Evolutionary conservation across 2,888 invertebrate species (phyloP).

Genomic region (Entomobrya proxima): DNA sequence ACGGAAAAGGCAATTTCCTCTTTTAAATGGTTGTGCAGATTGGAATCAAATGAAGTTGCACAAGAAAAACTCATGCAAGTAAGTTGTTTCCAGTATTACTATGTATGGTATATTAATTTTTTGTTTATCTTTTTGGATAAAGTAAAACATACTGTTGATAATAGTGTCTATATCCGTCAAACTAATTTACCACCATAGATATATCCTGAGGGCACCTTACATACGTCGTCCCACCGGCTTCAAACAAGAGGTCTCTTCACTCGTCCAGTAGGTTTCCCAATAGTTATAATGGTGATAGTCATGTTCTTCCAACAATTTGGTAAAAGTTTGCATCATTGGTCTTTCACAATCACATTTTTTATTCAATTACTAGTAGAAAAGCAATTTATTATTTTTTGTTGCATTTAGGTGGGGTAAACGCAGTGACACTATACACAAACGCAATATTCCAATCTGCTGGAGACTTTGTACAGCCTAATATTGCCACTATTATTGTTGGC

Average conservation of each 20-base stretch:
- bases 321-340: neutral
- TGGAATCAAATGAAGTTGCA: neutral
- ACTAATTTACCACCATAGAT: too few relatives aligned
- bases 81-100: too few relatives aligned
- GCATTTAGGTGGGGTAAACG: conserved; percentile 83
- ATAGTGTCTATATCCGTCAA: too few relatives aligned
- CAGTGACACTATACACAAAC: conserved; percentile 87
- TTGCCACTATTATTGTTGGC: conserved; percentile 81
- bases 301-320: conserved; percentile 91
- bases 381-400: neutral
- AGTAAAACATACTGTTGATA: too few relatives aligned
- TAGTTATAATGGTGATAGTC: conserved; percentile 85
- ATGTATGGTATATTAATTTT: too few relatives aligned
- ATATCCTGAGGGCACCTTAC: too few relatives aligned
- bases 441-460: conserved; percentile 86
- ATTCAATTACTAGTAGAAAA: too few relatives aligned
- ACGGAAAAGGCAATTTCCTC: neutral
- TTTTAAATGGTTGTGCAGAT: conserved; percentile 8
- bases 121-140: too few relatives aligned
- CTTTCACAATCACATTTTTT: too few relatives aligned
- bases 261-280: conserved; percentile 81
- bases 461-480: conserved; percentile 79
- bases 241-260: conserved; percentile 2
- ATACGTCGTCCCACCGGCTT: too few relatives aligned
- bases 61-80: neutral